Percentiles rank a stretch among this genome's conserved stretches.
Evolutionary conservation across 2,888 invertebrate genomes (phyloP).

Genomic region (Agriopis marginaria): DNA sequence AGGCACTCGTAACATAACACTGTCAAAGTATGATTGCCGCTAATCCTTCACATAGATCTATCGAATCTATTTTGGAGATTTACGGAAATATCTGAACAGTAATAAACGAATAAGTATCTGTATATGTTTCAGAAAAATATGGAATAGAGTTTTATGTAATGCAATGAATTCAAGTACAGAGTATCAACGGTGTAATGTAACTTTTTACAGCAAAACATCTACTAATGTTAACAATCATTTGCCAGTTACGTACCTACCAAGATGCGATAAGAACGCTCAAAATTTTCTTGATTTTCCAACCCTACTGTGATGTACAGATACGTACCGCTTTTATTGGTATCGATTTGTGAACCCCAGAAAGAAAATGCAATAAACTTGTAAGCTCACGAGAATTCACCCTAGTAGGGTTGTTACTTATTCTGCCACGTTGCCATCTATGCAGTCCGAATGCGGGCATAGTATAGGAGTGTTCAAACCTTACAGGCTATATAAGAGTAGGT

Average conservation of each 20-base stretch:
- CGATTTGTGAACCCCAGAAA: conserved; percentile 41
- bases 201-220: background rate
- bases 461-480: conserved; percentile 4
- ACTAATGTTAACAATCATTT: background rate
- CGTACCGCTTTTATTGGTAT: conserved; percentile 23
- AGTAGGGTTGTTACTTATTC: conserved; percentile 16
- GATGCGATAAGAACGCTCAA: background rate
- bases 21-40: no score
- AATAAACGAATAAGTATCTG: no score
- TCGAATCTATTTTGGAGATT: no score
- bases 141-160: no score
- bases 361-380: conserved; percentile 49
- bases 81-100: no score
- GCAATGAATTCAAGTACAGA: no score
- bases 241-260: background rate
- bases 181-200: no score
- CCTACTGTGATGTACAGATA: background rate
- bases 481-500: conserved; percentile 8
- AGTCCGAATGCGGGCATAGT: conserved; percentile 25
- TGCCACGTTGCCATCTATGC: conserved; percentile 7
- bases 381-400: conserved; percentile 20
- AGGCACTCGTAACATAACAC: no score
- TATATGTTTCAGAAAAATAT: no score
- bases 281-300: conserved; percentile 6
- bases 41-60: no score